Evolutionary conservation across 2,113 vertebrate species (phyloP).

Genomic region (Gymnarchus niloticus): DNA sequence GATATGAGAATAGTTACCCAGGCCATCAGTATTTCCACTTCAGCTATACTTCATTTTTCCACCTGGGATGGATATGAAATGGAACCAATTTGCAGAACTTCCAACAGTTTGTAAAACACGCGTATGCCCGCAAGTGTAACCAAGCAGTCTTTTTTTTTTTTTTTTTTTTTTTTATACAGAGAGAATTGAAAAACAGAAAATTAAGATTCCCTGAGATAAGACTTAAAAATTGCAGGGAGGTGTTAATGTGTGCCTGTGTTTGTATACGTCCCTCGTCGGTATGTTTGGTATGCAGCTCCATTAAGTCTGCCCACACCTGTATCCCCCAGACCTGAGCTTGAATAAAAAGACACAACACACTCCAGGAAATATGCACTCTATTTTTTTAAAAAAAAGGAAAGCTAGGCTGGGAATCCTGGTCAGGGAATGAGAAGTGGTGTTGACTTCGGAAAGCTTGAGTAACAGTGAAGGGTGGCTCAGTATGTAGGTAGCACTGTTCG

Average conservation of each 20-base stretch:
- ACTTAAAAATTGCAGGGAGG: not conserved
- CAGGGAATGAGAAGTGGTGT: not conserved
- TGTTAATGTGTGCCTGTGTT: not conserved
- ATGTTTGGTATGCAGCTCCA: not conserved
- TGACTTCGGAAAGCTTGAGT: not conserved
- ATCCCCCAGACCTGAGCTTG: not conserved
- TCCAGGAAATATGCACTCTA: not conserved
- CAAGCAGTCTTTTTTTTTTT: too few species aligned
- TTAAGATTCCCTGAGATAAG: too few species aligned
- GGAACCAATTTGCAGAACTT: not conserved
- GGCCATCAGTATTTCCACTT: not conserved
- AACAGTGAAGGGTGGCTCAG: not conserved
- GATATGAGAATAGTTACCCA: not conserved
- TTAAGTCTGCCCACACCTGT: not conserved
- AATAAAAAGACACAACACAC: not conserved
- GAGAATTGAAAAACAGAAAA: too few species aligned
- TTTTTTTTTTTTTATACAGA: too few species aligned
- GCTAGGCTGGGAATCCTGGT: not conserved
- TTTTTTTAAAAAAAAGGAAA: too few species aligned
- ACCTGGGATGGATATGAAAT: not conserved
- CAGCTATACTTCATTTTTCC: not conserved
- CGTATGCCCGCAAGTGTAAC: too few species aligned
- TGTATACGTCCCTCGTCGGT: not conserved
- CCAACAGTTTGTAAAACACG: too few species aligned
- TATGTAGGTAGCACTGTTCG: too few species aligned